Evolutionary conservation across 2,113 vertebrate species (phyloP).

Genomic region (Bufo bufo): DNA sequence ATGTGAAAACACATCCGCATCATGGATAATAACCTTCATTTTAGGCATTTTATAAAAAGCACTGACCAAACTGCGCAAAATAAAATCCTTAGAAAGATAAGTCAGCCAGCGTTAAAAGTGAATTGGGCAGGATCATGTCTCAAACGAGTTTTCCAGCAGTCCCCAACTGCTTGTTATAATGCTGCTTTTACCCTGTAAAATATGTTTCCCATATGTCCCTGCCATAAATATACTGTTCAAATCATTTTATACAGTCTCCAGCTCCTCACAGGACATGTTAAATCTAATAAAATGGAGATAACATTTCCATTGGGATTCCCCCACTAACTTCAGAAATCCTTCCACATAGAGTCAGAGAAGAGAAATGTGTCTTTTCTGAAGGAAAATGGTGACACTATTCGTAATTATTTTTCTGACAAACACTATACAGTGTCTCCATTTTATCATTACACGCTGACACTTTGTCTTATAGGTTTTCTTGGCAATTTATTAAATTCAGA

Average conservation of each 20-base stretch:
- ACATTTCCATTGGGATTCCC: slow-evolving; percentile 33
- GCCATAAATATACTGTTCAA: not conserved
- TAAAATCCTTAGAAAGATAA: not conserved
- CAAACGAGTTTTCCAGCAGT: not conserved
- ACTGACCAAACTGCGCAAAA: not conserved
- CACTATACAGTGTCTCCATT: slow-evolving; percentile 5
- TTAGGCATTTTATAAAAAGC: not conserved
- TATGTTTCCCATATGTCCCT: not conserved
- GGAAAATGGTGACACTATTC: slow-evolving; percentile 12
- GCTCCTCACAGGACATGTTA: slow-evolving; percentile 5
- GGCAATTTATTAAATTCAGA: slow-evolving; percentile 50
- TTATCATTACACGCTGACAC: slow-evolving; percentile 47
- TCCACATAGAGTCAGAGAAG: not conserved
- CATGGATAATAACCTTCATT: not conserved
- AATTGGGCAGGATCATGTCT: not conserved
- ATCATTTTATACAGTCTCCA: not conserved
- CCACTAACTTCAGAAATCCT: slow-evolving; percentile 25
- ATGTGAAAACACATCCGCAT: not conserved
- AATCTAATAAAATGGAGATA: slow-evolving; percentile 34
- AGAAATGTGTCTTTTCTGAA: slow-evolving; percentile 43
- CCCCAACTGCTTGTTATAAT: not conserved
- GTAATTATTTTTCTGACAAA: slow-evolving; percentile 44
- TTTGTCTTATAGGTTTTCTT: slow-evolving; percentile 40
- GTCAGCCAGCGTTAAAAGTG: not conserved
- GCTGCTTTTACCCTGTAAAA: not conserved